A percentile compares a stretch with the other conserved stretches of the same genome.
phyloP scores from a whole-genome alignment of 1,140 invertebrate species.

The Calycopis cecrops region DNA sequence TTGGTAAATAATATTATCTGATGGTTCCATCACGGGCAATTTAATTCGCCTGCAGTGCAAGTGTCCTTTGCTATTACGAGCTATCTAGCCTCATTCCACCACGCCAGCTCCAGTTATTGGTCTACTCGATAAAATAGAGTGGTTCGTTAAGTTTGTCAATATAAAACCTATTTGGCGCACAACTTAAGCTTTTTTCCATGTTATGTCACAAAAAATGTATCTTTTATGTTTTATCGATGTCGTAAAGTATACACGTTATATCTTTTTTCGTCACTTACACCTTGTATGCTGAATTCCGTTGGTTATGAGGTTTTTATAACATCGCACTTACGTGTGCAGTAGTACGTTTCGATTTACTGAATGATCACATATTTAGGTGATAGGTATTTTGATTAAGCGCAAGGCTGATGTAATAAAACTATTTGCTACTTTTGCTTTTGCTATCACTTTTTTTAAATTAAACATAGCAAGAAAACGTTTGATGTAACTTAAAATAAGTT shows the following conservation, averaged over 20 bases:
- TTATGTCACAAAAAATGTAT: conserved; percentile 11
- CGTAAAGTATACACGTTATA: conserved; percentile 7
- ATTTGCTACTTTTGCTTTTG: no score
- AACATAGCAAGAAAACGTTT: no score
- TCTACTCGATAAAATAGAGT: conserved; percentile 63
- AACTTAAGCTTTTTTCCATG: conserved; percentile 29
- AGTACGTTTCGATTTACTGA: no score
- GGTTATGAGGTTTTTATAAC: no score
- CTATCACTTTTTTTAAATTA: no score
- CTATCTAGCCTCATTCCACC: conserved; percentile 46
- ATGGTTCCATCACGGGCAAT: conserved; percentile 56
- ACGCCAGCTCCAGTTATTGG: conserved; percentile 54
- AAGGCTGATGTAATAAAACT: no score
- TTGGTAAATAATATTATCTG: conserved; percentile 35
- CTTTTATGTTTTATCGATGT: conserved; percentile 8
- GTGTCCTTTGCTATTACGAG: conserved; percentile 62
- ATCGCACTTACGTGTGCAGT: no score
- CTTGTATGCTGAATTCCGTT: not conserved
- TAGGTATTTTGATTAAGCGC: no score
- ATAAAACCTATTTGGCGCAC: conserved; percentile 55
- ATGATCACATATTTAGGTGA: no score
- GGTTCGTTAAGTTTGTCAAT: conserved; percentile 56
- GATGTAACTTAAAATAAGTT: no score
- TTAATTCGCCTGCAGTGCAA: conserved; percentile 38
- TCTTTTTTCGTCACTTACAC: not conserved